A percentile compares a stretch with the other conserved stretches of the same genome.
phyloP scores from a whole-genome alignment of 2,888 invertebrate genomes.

The Plagiodera versicolora region DNA sequence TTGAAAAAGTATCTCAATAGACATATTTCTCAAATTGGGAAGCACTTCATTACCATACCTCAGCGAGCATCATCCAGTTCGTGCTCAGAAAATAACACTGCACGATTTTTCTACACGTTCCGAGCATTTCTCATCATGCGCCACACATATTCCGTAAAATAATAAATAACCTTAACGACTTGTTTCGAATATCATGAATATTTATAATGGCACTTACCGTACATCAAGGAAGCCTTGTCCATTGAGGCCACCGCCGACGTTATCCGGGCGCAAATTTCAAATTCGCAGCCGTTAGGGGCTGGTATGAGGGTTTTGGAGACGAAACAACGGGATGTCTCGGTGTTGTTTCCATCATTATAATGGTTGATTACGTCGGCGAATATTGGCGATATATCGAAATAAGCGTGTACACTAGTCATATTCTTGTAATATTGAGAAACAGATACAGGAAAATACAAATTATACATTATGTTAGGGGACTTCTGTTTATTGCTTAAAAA shows the following conservation, averaged over 20 bases:
- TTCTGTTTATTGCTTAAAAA: too few species aligned
- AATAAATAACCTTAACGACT: conserved; percentile 1
- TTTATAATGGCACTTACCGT: conserved; percentile 1
- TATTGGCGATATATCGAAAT: too few species aligned
- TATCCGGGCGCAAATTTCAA: background rate
- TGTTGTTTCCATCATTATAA: background rate
- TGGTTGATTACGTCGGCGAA: background rate
- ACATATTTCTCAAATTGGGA: too few species aligned
- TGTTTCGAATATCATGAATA: background rate
- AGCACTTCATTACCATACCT: too few species aligned
- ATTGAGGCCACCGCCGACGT: background rate
- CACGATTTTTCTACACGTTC: too few species aligned
- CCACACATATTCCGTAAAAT: background rate
- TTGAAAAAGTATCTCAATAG: too few species aligned
- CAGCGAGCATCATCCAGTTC: too few species aligned
- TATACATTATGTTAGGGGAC: too few species aligned
- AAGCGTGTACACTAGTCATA: too few species aligned
- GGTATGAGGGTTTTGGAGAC: background rate
- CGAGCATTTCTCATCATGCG: background rate
- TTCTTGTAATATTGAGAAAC: too few species aligned
- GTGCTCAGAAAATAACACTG: too few species aligned
- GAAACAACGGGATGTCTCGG: background rate
- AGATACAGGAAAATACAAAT: too few species aligned
- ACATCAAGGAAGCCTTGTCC: background rate
- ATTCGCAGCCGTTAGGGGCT: background rate